Evolutionary conservation across 2,113 vertebrate species (phyloP).

Genomic region (Equus quagga): DNA sequence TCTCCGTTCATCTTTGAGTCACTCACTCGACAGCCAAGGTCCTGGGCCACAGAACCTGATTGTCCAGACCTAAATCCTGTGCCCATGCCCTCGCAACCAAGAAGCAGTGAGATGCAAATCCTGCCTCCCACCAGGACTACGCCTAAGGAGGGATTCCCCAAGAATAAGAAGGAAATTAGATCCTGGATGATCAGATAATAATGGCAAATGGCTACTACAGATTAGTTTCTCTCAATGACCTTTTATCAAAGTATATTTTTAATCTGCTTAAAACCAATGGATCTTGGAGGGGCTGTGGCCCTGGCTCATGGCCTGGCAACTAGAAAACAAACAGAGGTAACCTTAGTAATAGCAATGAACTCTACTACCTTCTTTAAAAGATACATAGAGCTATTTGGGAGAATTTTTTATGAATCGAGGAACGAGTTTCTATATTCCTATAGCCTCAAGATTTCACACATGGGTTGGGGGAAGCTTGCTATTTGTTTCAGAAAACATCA

Average conservation of each 20-base stretch:
- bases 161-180: background rate
- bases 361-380: background rate
- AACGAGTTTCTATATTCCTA: background rate
- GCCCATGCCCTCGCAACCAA: background rate
- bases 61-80: background rate
- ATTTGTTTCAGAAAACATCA: constrained; percentile 15
- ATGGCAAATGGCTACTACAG: background rate
- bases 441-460: background rate
- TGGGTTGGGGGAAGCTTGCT: background rate
- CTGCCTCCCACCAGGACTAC: background rate
- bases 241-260: background rate
- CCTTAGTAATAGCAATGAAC: background rate
- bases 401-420: background rate
- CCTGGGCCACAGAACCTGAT: background rate
- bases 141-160: background rate
- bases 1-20: background rate
- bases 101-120: background rate
- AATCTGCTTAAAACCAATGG: constrained; percentile 1
- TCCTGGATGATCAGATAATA: background rate
- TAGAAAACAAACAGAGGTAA: background rate
- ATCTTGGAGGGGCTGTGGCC: background rate
- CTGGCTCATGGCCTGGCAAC: background rate
- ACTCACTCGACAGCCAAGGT: background rate
- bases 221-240: background rate
- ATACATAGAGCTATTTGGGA: background rate